Percentiles rank a stretch among this genome's conserved stretches.
phyloP scores from a whole-genome alignment of 2,888 invertebrate genomes.

The Mythimna ferrago region DNA sequence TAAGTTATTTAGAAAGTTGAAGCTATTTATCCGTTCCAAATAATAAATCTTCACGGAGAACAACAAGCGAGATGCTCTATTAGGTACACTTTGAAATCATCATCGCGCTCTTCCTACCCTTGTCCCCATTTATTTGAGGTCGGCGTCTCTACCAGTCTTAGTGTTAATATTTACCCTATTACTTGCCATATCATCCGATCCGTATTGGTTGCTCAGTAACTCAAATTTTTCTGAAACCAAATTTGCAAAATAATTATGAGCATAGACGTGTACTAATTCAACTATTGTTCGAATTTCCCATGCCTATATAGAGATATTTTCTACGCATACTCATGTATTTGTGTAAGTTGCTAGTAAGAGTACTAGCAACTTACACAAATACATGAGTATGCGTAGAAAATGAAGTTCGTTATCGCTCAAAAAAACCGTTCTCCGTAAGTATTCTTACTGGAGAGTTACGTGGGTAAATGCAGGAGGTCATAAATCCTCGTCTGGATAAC shows the following conservation, averaged over 20 bases:
- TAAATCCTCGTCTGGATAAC: constrained; percentile 30
- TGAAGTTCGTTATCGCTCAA: constrained; percentile 8
- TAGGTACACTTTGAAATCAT: neutral
- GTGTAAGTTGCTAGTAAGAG: no score
- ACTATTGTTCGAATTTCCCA: neutral
- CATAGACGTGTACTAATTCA: neutral
- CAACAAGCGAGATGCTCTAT: neutral
- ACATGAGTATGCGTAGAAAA: neutral
- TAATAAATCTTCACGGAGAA: neutral
- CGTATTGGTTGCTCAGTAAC: neutral
- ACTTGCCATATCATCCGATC: neutral
- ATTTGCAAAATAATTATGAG: neutral
- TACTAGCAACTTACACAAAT: neutral
- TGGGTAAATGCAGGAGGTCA: constrained; percentile 28
- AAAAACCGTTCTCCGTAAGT: neutral
- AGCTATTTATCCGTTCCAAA: neutral
- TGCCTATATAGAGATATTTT: no score
- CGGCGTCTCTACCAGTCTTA: neutral
- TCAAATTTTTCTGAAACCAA: no score
- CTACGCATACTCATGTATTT: no score
- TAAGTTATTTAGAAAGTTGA: neutral
- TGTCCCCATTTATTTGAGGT: neutral
- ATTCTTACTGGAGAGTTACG: constrained; percentile 3
- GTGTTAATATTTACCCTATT: neutral
- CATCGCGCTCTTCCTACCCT: neutral